Conservation (phyloP, 2,888 invertebrate genomes). For the Sinelater perroti region DNA sequence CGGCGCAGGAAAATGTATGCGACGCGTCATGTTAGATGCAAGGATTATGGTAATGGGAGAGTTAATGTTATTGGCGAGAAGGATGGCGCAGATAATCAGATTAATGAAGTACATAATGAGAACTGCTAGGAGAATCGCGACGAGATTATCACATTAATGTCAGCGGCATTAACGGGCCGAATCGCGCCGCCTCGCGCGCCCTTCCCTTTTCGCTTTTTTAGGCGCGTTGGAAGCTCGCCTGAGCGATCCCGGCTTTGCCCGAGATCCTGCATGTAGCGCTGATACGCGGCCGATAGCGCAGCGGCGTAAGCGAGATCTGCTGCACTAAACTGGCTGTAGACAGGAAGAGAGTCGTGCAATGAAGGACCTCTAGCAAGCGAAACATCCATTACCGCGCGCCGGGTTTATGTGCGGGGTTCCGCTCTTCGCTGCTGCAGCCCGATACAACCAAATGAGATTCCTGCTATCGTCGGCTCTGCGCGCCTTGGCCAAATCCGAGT, state of each 20-base stretch:
- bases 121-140: neutral
- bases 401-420: constrained; percentile 20
- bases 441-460: constrained; percentile 27
- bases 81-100: neutral
- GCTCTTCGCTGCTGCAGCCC: constrained; percentile 18
- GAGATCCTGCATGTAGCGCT: too few species aligned
- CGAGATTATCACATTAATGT: neutral
- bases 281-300: too few species aligned
- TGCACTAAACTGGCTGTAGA: neutral
- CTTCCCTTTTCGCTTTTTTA: too few species aligned
- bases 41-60: neutral
- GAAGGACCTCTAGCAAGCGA: constrained; percentile 23
- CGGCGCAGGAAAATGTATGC: too few species aligned
- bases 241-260: too few species aligned
- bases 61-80: neutral
- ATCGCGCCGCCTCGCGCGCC: too few species aligned
- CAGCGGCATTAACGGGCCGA: too few species aligned
- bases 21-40: too few species aligned
- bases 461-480: constrained; percentile 22
- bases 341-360: constrained; percentile 11
- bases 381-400: constrained; percentile 15
- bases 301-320: neutral
- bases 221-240: too few species aligned
- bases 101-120: neutral
- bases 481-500: constrained; percentile 23